Evolutionary conservation across 2,888 invertebrate species (phyloP), one percentile per base, ranked within the genome.

Genomic region (Brachypterus glaber): DNA sequence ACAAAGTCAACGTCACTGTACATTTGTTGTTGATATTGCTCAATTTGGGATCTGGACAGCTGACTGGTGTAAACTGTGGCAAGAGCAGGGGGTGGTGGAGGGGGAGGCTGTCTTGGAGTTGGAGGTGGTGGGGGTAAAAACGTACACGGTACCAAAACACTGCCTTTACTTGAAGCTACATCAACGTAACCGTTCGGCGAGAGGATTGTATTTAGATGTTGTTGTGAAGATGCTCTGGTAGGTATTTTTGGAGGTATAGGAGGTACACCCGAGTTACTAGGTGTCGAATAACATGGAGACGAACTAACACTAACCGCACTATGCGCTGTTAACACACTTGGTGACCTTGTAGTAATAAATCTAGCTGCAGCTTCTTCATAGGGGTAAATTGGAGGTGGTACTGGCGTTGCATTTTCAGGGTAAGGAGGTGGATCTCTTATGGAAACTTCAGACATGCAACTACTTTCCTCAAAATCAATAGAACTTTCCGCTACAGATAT

Each of bases 1-100:
- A 91, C 90, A 57, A 88, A 91, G 64, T 91, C 90, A 2, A 88
- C 87, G 57, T 91, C 90, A 43, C 90, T 90, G 54, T 87, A 88
- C 39, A 91, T 72, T 58, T 90, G 90, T 56, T 88, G 87, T 53
- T 88, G 85, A 55, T 88, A 91, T 55, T 87, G 82, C 46, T 88
- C 86, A 43, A 89, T 81, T 58, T 88, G 89, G 15, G 80, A 79
- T 12, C 79, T 69, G 0, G 80, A 78, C 29, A 82, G 65, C 51
- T 82, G 80, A 50, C 75, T 76, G 21, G 79, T 74, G 52, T 80
- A 81, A 1, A 80, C 76, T 0, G 84, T 82, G 0, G 86, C 82
- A 3, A 84, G 69, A 27, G 79, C 76, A 0, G 81, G 77, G 7
- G 73, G 70, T 7, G 76, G 72, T 3, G 80, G 81, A 1, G 80